phyloP scores from a whole-genome alignment of 2,888 invertebrate genomes.

The Drosophila hamatofila region DNA sequence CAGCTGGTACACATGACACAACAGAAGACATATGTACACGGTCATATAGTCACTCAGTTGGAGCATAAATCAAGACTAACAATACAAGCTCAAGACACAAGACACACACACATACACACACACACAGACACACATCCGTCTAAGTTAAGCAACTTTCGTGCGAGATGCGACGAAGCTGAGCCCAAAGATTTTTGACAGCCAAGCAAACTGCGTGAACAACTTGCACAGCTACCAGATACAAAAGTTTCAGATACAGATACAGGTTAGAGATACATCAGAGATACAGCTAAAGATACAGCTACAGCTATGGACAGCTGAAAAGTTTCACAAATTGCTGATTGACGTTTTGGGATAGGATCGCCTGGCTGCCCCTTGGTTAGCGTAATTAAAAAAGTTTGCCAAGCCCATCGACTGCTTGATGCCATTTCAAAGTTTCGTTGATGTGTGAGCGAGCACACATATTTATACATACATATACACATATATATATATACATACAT shows the following conservation, averaged over 20 bases:
- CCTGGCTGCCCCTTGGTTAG: conserved; percentile 38
- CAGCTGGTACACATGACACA: conserved; percentile 61
- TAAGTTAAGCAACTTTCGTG: conserved; percentile 51
- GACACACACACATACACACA: conserved; percentile 18
- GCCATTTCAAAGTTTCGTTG: conserved; percentile 36
- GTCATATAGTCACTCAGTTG: conserved; percentile 61
- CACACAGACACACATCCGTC: conserved; percentile 12
- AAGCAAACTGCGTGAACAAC: conserved; percentile 34
- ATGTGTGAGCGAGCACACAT: background rate
- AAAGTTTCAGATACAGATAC: conserved; percentile 18
- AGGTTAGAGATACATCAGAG: background rate
- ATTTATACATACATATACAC: conserved; percentile 26
- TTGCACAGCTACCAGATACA: background rate
- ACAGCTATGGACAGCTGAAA: conserved; percentile 37
- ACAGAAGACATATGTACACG: conserved; percentile 60
- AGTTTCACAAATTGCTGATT: conserved; percentile 68
- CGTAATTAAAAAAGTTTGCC: conserved; percentile 78
- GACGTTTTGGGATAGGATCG: conserved; percentile 48
- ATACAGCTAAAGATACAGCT: conserved; percentile 7
- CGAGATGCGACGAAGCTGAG: conserved; percentile 40
- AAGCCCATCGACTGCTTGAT: conserved; percentile 38
- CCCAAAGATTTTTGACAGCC: conserved; percentile 56
- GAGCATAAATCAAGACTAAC: conserved; percentile 58
- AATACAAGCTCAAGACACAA: conserved; percentile 11
- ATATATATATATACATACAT: background rate